These are phyloP conservation scores for Brachionus paranguensis DNA, from an alignment of 1,140 invertebrate species.

Conservation along the genomic window DNA sequence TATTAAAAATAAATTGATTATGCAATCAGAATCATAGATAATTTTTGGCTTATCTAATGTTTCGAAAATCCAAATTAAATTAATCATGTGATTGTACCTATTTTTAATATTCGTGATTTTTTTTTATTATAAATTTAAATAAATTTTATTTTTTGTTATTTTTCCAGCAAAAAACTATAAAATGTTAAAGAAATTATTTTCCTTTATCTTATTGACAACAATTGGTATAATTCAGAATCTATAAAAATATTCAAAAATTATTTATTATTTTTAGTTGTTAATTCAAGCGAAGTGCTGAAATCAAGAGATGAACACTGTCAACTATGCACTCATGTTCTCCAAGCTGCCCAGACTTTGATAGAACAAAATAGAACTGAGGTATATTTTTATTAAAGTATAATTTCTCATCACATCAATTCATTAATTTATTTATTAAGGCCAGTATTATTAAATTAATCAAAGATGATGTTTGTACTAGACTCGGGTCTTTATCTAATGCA, in stretches of 20 bases:
- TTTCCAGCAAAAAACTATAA: neutral
- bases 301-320: neutral
- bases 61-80: neutral
- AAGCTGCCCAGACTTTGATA: neutral
- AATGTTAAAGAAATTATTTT: neutral
- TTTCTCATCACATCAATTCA: neutral
- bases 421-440: neutral
- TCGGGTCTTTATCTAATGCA: neutral
- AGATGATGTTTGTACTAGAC: conserved; percentile 1
- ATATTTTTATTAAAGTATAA: neutral
- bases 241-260: neutral
- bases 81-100: neutral
- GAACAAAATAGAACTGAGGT: conserved; percentile 36
- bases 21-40: neutral
- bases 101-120: neutral
- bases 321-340: neutral
- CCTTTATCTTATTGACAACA: neutral
- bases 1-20: neutral
- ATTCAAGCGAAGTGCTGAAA: neutral
- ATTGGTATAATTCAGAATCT: neutral
- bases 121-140: neutral
- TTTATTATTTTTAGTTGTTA: neutral
- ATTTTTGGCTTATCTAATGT: neutral
- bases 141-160: neutral
- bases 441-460: conserved; percentile 3